Base-by-base conservation (phyloP, 2,113 vertebrate species). In the Tamias sibiricus region DNA sequence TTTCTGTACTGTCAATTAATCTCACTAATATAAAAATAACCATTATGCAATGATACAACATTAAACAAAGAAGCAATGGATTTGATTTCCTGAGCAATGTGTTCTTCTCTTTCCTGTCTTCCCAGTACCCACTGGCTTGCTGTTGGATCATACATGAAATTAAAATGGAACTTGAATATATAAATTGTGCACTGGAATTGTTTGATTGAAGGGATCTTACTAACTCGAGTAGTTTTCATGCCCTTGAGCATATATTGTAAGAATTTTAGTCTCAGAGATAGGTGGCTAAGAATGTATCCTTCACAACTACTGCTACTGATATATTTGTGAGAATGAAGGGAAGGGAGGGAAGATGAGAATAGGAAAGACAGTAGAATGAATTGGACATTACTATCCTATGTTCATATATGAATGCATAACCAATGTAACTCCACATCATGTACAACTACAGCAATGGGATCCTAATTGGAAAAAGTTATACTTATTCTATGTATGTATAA, bases 151-250 rank as follows among this genome's bases (percentile, higher is more conserved):
- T 89, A 19, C 64, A 19, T 94, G 28, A 75, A 69, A 84, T 92
- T 79, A 91, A 97, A 87, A 87, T 83, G n/a, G 49, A 64, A 52
- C 24, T 79, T 79, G 40, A 83, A 71, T 77, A 72, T 24, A 30
- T 68, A 80, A 91, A 84, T 93, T 54, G 30, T 91, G 6, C 24
- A 12, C n/a, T 85, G 2, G 74, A 85, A 69, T 88, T 95, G 17
- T 94, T 77, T 93, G 35, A 66, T 82, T 59, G 32, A 91, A 54
- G 19, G 6, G 30, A 49, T n/a, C 16, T 1, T 93, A 28, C 66
- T 74, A 95, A 62, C 40, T 87, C 37, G 13, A 40, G 42, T 96
- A 22, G 13, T 85, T 87, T 90, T 81, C 35, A 82, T 94, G 26
- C 4, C 40, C 12, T 94, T 82, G 42, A 83, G 22, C 47, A 87